Conservation (phyloP, 2,888 invertebrate species). For the Agrochola litura region DNA sequence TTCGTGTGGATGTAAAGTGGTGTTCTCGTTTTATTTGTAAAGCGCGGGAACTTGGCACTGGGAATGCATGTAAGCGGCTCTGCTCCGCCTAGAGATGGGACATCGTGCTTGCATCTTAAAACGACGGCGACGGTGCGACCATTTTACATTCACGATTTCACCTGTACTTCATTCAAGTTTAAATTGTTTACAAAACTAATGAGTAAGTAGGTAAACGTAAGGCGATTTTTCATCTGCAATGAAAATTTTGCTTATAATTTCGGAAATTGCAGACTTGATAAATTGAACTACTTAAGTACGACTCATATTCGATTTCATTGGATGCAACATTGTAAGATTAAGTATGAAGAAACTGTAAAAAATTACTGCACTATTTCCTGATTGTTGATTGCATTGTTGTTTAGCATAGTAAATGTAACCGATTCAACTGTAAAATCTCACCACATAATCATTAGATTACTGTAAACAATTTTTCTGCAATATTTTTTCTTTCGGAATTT, state of each 20-base stretch:
- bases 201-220: background rate
- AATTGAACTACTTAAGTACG: too few species aligned
- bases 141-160: background rate
- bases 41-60: constrained; percentile 46
- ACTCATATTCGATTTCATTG: too few species aligned
- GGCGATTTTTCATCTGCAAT: background rate
- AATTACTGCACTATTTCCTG: background rate
- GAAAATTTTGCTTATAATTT: background rate
- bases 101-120: background rate
- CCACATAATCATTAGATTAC: background rate
- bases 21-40: constrained; percentile 45
- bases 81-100: constrained; percentile 23
- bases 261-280: too few species aligned
- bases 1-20: constrained; percentile 40
- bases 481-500: background rate
- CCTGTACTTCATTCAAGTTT: background rate
- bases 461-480: background rate
- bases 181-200: background rate
- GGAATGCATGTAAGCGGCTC: constrained; percentile 39
- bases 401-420: background rate
- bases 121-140: too few species aligned
- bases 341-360: background rate
- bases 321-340: background rate
- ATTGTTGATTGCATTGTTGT: background rate
- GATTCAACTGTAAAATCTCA: background rate